Base-by-base conservation (phyloP, 2,888 invertebrate genomes). In the Ophraella communa region DNA sequence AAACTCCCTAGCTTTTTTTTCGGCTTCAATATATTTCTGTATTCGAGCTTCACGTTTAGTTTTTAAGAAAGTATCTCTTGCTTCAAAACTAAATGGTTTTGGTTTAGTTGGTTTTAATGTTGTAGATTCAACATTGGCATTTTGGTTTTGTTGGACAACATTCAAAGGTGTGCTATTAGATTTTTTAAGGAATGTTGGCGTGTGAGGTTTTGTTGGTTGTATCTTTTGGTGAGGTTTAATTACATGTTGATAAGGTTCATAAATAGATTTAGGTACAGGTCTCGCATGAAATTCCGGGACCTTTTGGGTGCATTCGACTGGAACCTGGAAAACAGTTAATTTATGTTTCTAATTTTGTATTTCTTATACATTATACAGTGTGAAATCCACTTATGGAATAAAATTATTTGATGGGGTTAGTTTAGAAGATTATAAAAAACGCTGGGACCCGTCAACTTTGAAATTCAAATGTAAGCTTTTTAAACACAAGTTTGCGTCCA, bases 11-110 rank as follows among this genome's bases (percentile, higher is more conserved):
- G 86, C 84, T 77, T 88, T 86, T 71, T 85, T 88, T 65, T 85
- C 83, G 65, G 88, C 86, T 67, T 89, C 87, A 18, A 87, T 18
- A 21, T 77, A 75, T 67, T 85, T 84, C 68, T 86, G 85, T 7
- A 91, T 86, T 71, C 84, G 84, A 72, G 88, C 85, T 67, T 91
- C 88, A 69, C 86, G 88, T 60, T 85, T 86, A 44, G 83, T 82
- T 55, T 84, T 82, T 23, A 87, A 73, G 61, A 85, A 81, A 74
- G 87, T 87, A 77, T 91, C 86, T 11, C 89, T 80, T 59, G 86
- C 83, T 64, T 90, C 90, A 82, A 93, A 92, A 69, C 89, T 90
- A 75, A 91, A 91, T 11, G 91, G 91, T 59, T 81, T 52, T 0
- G 76, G 72, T 42, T 60, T 71, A 0, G 77, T 77, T 4, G n/a